Conservation (phyloP, 2,113 vertebrate species). For the Platichthys flesus region DNA sequence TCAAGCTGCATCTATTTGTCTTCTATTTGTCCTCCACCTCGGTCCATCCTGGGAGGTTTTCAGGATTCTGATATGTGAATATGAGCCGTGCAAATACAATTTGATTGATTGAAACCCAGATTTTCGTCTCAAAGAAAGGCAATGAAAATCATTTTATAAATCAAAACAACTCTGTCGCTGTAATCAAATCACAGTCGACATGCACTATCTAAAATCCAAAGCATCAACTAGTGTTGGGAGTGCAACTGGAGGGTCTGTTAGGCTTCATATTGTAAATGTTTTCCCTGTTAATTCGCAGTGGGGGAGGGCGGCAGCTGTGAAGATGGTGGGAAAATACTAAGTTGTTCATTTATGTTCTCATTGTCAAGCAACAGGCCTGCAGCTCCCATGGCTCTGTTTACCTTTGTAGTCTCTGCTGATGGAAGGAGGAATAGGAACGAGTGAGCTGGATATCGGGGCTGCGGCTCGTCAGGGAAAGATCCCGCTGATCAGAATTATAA, state of each 20-base stretch:
- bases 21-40: no score
- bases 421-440: conserved; percentile 15
- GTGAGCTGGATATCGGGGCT: conserved; percentile 3
- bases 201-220: neutral
- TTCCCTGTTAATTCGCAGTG: conserved; percentile 33
- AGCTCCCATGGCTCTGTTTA: conserved; percentile 54
- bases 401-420: conserved; percentile 40
- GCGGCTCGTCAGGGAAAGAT: neutral
- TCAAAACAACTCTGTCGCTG: neutral
- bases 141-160: neutral
- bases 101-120: neutral
- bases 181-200: neutral
- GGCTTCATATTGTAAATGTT: neutral
- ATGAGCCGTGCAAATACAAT: neutral
- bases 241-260: conserved; percentile 2
- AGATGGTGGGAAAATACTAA: conserved; percentile 46
- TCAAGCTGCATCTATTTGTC: no score
- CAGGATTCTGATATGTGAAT: no score
- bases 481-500: neutral
- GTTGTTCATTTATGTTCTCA: conserved; percentile 61
- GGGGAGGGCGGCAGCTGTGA: conserved; percentile 56
- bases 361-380: conserved; percentile 52
- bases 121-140: neutral
- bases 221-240: neutral
- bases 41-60: no score